Evolutionary conservation across 92 coral and sea anemone species (phyloP).

Genomic region (Heteractis magnifica): DNA sequence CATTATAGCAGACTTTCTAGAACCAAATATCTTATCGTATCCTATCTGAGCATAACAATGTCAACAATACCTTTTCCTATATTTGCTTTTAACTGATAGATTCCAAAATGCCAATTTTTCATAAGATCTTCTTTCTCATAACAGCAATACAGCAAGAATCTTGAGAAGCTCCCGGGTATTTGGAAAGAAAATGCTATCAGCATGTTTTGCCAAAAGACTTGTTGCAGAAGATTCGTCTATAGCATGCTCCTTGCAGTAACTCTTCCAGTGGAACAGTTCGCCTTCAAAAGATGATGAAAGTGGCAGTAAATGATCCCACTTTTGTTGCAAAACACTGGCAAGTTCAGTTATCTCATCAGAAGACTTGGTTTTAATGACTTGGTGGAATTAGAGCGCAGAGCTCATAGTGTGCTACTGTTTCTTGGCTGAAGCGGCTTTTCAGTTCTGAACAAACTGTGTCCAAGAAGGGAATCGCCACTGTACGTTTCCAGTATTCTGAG

Average conservation of each 20-base stretch:
- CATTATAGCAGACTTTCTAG: no score
- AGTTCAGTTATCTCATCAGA: no score
- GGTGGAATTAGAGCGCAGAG: background rate
- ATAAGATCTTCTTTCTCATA: no score
- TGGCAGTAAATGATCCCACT: constrained; percentile 33
- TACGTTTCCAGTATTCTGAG: constrained; percentile 34
- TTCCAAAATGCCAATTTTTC: no score
- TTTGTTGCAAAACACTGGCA: background rate
- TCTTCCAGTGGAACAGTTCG: constrained; percentile 14
- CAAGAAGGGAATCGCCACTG: constrained; percentile 32
- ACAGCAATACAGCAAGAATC: no score
- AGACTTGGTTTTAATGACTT: no score
- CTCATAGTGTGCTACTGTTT: background rate
- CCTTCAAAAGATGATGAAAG: background rate
- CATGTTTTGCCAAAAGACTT: constrained; percentile 23
- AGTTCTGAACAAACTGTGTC: constrained; percentile 30
- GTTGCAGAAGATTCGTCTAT: background rate
- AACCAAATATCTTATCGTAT: no score
- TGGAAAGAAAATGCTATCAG: constrained; percentile 22
- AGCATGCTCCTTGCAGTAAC: no score
- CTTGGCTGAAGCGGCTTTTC: constrained; percentile 40
- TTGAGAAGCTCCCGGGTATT: background rate
- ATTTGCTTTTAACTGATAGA: no score
- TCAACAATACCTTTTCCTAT: no score
- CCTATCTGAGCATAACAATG: no score